Evolutionary conservation across 2,888 invertebrate genomes (phyloP), one percentile per base, ranked within the genome.

Genomic region (Lithophane semibrunnea): DNA sequence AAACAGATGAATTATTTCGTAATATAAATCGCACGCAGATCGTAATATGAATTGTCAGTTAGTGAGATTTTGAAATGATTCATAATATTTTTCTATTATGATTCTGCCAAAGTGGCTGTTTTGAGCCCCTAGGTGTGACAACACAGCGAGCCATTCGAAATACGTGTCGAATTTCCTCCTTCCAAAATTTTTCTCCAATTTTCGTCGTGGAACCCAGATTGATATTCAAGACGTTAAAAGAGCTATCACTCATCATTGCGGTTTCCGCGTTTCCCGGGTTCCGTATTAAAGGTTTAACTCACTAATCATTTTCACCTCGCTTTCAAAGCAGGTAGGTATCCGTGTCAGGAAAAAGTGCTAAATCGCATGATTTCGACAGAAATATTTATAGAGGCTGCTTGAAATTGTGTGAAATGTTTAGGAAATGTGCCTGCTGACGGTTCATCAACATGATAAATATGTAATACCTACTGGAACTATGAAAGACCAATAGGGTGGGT

Each of bases 151-250:
- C 5, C 4, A 49, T n/a, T 16, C 2, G 72, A n/a, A 21, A 66
- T n/a, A 54, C 7, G 42, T 52, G 7, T 21, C 16, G 21, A 73
- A 16, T 54, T 16, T 60, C 9, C 2, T 44, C 3, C 0, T 13
- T 1, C 7, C 2, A 8, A 18, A 2, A 61, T 82, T 60, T 29
- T 44, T 60, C 24, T 18, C 18, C n/a, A 73, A 58, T 56, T 49
- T 74, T 49, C 44, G 4, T 12, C 4, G 58, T 24, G 44, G 37
- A 61, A 24, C 54, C 42, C 42, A 66, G 66, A 86, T 85, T 86
- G 86, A 78, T 79, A 85, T 85, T 86, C 86, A 86, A 76, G 80
- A 69, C 73, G 75, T 58, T 58, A 75, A 72, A 52, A 69, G 66
- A 73, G 72, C 80, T 73, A 86, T 83, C 77, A 78, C 75, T 85